Evolutionary conservation across 2,113 vertebrate species (phyloP), one percentile per base, ranked within the genome.

Genomic region (Cyrtonyx montezumae): DNA sequence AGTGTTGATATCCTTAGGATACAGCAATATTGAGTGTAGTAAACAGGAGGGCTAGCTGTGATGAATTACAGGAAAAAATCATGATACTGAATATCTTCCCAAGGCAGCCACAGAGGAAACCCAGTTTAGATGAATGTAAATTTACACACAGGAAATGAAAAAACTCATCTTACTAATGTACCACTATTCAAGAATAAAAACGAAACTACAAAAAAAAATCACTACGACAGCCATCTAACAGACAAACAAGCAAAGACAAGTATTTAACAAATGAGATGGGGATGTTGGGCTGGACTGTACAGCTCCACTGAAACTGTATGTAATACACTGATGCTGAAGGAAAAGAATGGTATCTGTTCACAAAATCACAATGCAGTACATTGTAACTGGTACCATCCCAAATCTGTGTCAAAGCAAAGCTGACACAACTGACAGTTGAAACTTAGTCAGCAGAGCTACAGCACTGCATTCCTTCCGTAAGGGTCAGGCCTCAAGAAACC

Each of bases 301-400:
- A 86, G 34, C 18, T 61, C 28, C 32, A 42, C 2, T 6, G 15
- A 11, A 42, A 10, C 23, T 67, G 13, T 21, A 8, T 17, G 28
- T 13, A n/a, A 4, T 5, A 53, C 2, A 36, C 5, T 2, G 5
- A 49, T 30, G 15, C 3, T 1, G 1, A 59, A 63, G 70, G 22
- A 65, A 69, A 63, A 28, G 3, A 76, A 34, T 8, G 6, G 8
- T 48, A 8, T 23, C 3, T 28, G 28, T 76, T 23, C 11, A 25
- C 26, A 63, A 26, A 68, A 73, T 36, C 13, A 0, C 28, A 18
- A 12, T 13, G 8, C 20, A 34, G 42, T 36, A 32, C 2, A 13
- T 20, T 78, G 67, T 23, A 15, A 17, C 16, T 55, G 37, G 2
- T 58, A 14, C 9, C 13, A 36, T 46, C 46, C 21, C 56, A 84